Base-by-base conservation (phyloP, 64 coral and sea anemone species). In the Montipora efflorescens region DNA sequence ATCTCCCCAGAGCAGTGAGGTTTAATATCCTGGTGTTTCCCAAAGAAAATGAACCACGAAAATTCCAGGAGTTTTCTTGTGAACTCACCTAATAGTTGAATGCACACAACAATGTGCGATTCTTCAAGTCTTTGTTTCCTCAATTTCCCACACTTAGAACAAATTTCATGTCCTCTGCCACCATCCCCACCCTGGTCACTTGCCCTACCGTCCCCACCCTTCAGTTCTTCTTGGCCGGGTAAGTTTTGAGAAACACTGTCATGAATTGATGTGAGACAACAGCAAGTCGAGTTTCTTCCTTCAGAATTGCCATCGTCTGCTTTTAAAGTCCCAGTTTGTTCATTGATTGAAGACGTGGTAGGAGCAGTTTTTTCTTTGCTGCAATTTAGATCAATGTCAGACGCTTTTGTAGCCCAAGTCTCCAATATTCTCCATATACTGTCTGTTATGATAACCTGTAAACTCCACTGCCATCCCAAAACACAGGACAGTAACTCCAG, bases 401-500 rank as follows among this genome's bases (percentile, higher is more conserved):
- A 4, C 9, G 12, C 46, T 23, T 22, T 18, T 1, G 12, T 59
- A 28, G 81, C 78, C 97, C 97, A 96, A 3, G 13, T 64, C 45
- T 82, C n/a, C 8, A 99, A 84, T 75, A 99, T 50, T 58, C 66
- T 84, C 95, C 95, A 99, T 43, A 99, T 78, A 61, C 90, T 46
- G 23, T 94, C 75, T 11, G 93, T 43, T 49, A 94, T 88, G 0
- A 99, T 95, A 22, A 77, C 74, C 57, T 96, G 87, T 23, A 94
- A 50, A 8, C 81, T 83, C 97, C 97, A 99, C 59, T 85, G 77
- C 97, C 97, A 96, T 51, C 97, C 97, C 47, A 94, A 88, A 14
- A 94, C 66, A 90, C 88, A 92, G 0, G 89, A 61, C 16, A 99
- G 15, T 9, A 99, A 87, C 45, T 99, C 95, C 4, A 99, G 68